Percentiles rank a stretch among this genome's conserved stretches.
Evolutionary conservation across 2,888 invertebrate genomes (phyloP).

Genomic region (Dynastes grantii): DNA sequence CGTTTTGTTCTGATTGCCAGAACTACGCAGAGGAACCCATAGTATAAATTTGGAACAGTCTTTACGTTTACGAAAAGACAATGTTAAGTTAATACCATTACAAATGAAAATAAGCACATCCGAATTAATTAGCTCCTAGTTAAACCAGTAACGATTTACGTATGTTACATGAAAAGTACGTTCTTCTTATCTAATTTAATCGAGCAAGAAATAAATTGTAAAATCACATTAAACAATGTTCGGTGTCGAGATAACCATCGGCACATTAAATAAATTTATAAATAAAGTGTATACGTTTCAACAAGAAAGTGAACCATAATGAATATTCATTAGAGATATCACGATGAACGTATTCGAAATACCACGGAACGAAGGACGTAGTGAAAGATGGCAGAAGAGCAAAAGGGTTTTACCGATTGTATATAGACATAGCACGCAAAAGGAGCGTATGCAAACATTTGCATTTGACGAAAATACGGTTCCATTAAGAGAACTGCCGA

Average conservation of each 20-base stretch:
- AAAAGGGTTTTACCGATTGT: neutral
- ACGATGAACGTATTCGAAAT: slow-evolving; percentile 26
- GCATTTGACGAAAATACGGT: slow-evolving; percentile 31
- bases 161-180: slow-evolving; percentile 3
- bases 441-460: slow-evolving; percentile 30
- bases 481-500: slow-evolving; percentile 33
- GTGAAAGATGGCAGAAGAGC: slow-evolving; percentile 15
- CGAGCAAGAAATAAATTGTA: slow-evolving; percentile 25
- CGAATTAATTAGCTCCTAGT: too few species aligned
- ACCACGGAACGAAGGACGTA: neutral
- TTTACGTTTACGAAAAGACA: too few species aligned
- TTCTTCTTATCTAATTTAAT: slow-evolving; percentile 13
- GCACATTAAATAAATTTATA: slow-evolving; percentile 37
- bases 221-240: slow-evolving; percentile 19
- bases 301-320: slow-evolving; percentile 32
- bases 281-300: slow-evolving; percentile 30
- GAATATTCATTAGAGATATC: slow-evolving; percentile 38
- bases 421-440: neutral
- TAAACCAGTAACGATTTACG: neutral
- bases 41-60: too few species aligned
- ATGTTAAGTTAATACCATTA: too few species aligned
- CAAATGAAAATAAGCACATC: too few species aligned
- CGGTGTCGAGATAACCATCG: slow-evolving; percentile 24
- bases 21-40: too few species aligned
- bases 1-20: too few species aligned